Conservation (phyloP, 2,888 invertebrate genomes). For the Synergus itoensis region DNA sequence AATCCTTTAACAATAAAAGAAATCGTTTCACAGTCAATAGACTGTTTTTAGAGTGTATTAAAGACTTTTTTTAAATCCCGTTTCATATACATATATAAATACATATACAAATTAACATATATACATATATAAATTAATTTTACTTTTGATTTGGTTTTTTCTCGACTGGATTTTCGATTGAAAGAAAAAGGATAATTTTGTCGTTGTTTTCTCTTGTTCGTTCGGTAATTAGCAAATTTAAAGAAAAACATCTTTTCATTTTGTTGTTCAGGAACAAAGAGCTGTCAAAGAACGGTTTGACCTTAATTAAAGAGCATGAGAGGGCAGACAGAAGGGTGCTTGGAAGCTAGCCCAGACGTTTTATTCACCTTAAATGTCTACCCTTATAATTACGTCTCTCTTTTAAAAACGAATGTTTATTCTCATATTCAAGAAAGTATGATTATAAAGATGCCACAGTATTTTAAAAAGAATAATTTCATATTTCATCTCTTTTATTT, state of each 20-base stretch:
- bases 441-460: neutral
- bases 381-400: conserved; percentile 10
- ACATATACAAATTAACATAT: no score
- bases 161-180: neutral
- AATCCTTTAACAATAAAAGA: neutral
- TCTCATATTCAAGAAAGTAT: neutral
- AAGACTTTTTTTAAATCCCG: no score
- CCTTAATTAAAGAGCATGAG: conserved; percentile 24
- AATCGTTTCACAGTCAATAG: no score
- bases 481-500: no score
- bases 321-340: conserved; percentile 11
- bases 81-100: no score
- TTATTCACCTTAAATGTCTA: conserved; percentile 6
- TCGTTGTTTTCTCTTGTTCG: neutral
- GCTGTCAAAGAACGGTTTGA: neutral
- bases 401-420: neutral
- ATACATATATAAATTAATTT: no score
- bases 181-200: neutral
- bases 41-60: no score
- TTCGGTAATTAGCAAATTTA: neutral
- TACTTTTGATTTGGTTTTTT: neutral
- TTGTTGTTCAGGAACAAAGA: neutral
- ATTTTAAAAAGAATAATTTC: neutral
- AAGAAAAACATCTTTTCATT: conserved; percentile 43
- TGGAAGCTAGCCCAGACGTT: neutral